Evolutionary conservation across 2,113 vertebrate genomes (phyloP).

Genomic region (Larimichthys crocea): DNA sequence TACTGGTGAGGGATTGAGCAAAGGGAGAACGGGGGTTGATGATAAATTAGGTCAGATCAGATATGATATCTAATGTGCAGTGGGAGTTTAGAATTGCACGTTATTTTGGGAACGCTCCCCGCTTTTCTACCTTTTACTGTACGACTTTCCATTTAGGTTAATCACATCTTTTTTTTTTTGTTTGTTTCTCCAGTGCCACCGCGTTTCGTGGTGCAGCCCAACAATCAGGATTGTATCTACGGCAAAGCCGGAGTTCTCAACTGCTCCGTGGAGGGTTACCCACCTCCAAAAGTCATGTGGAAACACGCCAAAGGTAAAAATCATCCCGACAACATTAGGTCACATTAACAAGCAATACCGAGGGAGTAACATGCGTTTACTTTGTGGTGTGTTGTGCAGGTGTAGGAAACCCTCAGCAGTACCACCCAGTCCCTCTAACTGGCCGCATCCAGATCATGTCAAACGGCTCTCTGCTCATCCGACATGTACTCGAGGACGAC

Average conservation of each 20-base stretch:
- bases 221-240: slow-evolving; percentile 99
- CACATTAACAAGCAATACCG: background rate
- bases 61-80: slow-evolving; percentile 16
- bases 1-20: slow-evolving; percentile 85
- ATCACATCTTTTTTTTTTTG: background rate
- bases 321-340: background rate
- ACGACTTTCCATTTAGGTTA: slow-evolving; percentile 10
- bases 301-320: slow-evolving; percentile 95
- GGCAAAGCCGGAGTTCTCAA: slow-evolving; percentile 97
- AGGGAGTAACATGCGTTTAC: background rate
- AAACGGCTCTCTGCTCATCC: slow-evolving; percentile 96
- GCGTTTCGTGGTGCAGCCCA: slow-evolving; percentile 97
- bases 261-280: slow-evolving; percentile 97
- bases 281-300: slow-evolving; percentile 99
- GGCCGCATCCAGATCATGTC: slow-evolving; percentile 98
- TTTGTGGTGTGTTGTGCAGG: slow-evolving; percentile 77
- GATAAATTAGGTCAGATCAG: slow-evolving; percentile 36
- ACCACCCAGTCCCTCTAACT: slow-evolving; percentile 95
- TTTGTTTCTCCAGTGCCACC: slow-evolving; percentile 90
- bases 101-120: slow-evolving; percentile 28
- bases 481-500: slow-evolving; percentile 97
- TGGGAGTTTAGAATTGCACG: background rate
- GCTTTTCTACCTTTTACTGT: background rate
- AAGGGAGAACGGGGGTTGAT: background rate
- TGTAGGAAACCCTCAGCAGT: slow-evolving; percentile 96